A percentile compares a stretch with the other conserved stretches of the same genome.
Conservation (phyloP, 2,113 vertebrate genomes). For the Tenebrosternarchus preto region DNA sequence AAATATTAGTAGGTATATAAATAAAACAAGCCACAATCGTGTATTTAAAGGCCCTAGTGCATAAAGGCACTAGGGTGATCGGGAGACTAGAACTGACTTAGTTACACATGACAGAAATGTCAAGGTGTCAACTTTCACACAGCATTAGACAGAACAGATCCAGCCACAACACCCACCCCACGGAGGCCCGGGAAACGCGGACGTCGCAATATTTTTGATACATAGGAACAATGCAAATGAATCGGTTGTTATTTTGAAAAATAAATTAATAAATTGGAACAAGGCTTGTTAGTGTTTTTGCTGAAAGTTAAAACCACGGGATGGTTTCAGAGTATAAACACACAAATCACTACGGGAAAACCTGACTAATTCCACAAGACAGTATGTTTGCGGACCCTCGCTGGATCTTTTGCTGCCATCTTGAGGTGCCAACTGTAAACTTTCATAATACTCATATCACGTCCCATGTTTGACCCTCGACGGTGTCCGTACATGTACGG, state of each 20-base stretch:
- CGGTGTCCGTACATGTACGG: conserved; percentile 61
- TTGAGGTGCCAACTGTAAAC: conserved; percentile 39
- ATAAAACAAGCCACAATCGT: background rate
- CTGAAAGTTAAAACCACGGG: too few relatives aligned
- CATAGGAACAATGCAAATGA: too few relatives aligned
- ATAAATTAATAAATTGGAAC: too few relatives aligned
- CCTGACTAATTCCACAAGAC: too few relatives aligned
- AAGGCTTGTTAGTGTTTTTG: too few relatives aligned
- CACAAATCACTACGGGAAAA: too few relatives aligned
- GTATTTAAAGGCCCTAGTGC: background rate
- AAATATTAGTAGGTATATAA: background rate
- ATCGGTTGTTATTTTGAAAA: too few relatives aligned
- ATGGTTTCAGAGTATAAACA: too few relatives aligned
- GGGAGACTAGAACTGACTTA: conserved; percentile 12
- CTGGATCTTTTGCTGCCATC: conserved; percentile 45
- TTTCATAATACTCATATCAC: background rate
- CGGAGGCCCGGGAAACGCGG: background rate
- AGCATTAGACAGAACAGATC: conserved; percentile 11
- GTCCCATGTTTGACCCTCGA: conserved; percentile 46
- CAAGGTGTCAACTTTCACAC: conserved; percentile 39
- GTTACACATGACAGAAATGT: conserved; percentile 39
- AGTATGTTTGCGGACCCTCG: background rate
- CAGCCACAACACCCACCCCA: background rate
- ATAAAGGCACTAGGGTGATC: too few relatives aligned
- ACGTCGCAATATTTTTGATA: too few relatives aligned